Percentiles rank a stretch among this genome's conserved stretches.
These are phyloP conservation scores for Macropodus opercularis DNA, from an alignment of 2,797 vertebrate species.

Conservation along the genomic window DNA sequence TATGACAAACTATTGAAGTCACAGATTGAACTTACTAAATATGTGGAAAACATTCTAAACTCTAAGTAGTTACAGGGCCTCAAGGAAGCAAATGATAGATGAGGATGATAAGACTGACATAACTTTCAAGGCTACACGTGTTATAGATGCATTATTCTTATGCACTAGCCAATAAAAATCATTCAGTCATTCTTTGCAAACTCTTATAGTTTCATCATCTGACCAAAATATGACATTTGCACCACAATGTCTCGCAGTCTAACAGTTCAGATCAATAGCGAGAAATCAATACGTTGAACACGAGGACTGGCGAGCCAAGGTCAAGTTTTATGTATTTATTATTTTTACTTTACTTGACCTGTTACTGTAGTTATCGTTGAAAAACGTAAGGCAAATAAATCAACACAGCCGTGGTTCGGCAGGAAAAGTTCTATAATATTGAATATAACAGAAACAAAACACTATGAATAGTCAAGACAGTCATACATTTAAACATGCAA, in stretches of 20 bases:
- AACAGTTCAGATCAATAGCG: not conserved
- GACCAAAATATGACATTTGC: not conserved
- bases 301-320: not conserved
- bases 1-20: too few species aligned
- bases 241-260: not conserved
- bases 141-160: too few species aligned
- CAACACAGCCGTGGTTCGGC: not conserved
- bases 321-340: not conserved
- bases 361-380: not conserved
- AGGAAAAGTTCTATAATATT: not conserved
- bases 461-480: slow-evolving; percentile 4
- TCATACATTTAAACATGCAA: not conserved
- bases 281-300: not conserved
- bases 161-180: too few species aligned
- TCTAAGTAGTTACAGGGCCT: too few species aligned
- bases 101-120: too few species aligned
- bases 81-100: too few species aligned
- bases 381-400: not conserved
- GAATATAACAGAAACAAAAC: not conserved
- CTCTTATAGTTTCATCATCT: not conserved
- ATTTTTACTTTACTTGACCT: not conserved
- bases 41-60: too few species aligned
- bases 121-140: too few species aligned
- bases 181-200: not conserved
- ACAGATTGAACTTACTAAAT: too few species aligned